A percentile compares a stretch with the other conserved stretches of the same genome.
phyloP scores from a whole-genome alignment of 35 echinoderm and acorn worm genomes.

The Apostichopus parvimensis region DNA sequence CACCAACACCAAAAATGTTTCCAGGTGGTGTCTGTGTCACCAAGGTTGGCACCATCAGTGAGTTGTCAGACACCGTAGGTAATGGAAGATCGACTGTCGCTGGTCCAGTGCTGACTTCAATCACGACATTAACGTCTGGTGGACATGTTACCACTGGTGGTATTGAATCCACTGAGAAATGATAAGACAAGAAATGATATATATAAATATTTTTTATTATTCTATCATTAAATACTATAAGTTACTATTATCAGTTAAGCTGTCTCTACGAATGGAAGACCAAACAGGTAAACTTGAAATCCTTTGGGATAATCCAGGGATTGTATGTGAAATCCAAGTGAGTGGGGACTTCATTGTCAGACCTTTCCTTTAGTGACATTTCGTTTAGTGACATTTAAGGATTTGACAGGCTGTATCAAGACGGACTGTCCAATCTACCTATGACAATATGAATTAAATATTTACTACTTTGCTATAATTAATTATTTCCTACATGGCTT shows the following conservation, averaged over 20 bases:
- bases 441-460: too few relatives aligned
- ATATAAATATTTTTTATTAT: too few relatives aligned
- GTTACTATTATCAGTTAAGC: too few relatives aligned
- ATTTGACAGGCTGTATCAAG: constrained; percentile 27
- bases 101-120: constrained; percentile 49
- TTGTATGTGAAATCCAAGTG: too few relatives aligned
- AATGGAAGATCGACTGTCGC: neutral
- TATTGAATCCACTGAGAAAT: constrained; percentile 44
- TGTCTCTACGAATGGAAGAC: too few relatives aligned
- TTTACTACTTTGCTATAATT: too few relatives aligned
- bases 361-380: too few relatives aligned
- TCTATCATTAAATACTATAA: too few relatives aligned
- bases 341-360: too few relatives aligned
- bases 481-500: neutral
- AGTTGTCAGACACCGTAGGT: constrained; percentile 17
- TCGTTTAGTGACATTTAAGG: constrained; percentile 23
- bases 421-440: neutral
- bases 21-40: neutral
- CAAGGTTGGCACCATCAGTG: neutral
- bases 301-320: too few relatives aligned
- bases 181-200: too few relatives aligned
- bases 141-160: constrained; percentile 57
- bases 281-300: too few relatives aligned
- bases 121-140: constrained; percentile 16
- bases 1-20: constrained; percentile 8